phyloP scores from a whole-genome alignment of 1,140 invertebrate genomes.

The Drosophila setifemur region DNA sequence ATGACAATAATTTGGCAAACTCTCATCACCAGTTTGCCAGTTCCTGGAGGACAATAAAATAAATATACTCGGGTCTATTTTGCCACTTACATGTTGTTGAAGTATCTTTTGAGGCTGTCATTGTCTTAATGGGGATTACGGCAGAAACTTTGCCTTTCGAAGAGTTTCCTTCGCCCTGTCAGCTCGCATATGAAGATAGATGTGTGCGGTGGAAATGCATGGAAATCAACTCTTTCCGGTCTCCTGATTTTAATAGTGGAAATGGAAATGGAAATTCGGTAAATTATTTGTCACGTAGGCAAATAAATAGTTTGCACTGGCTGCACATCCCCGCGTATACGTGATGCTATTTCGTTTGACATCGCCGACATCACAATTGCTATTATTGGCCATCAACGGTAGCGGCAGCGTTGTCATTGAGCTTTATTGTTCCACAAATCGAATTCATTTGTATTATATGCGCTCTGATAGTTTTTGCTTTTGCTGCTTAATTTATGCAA shows the following conservation, averaged over 20 bases:
- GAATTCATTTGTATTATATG: slow-evolving; percentile 76
- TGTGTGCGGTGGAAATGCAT: slow-evolving; percentile 38
- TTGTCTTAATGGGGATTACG: slow-evolving; percentile 57
- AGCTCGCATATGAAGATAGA: slow-evolving; percentile 15
- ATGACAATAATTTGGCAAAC: slow-evolving; percentile 78
- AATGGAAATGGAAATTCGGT: slow-evolving; percentile 45
- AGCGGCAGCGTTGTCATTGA: slow-evolving; percentile 57
- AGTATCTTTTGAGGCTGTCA: slow-evolving; percentile 64
- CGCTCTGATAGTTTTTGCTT: slow-evolving; percentile 24
- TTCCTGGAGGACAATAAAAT: slow-evolving; percentile 69
- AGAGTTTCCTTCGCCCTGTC: too few species aligned
- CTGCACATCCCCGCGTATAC: slow-evolving; percentile 48
- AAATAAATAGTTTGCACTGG: slow-evolving; percentile 56
- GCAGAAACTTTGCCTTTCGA: slow-evolving; percentile 25
- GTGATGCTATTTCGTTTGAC: slow-evolving; percentile 73
- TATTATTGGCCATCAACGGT: slow-evolving; percentile 55
- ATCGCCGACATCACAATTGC: slow-evolving; percentile 1
- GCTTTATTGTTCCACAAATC: slow-evolving; percentile 79
- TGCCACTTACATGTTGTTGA: slow-evolving; percentile 65
- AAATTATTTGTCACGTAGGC: slow-evolving; percentile 76
- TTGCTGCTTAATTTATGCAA: slow-evolving; percentile 54
- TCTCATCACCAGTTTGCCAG: slow-evolving; percentile 50
- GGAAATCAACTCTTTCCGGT: slow-evolving; percentile 57
- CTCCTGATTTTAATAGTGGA: slow-evolving; percentile 20
- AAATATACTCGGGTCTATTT: slow-evolving; percentile 67